Conservation (phyloP, 2,113 vertebrate genomes). For the Machaerirhynchus nigripectus region DNA sequence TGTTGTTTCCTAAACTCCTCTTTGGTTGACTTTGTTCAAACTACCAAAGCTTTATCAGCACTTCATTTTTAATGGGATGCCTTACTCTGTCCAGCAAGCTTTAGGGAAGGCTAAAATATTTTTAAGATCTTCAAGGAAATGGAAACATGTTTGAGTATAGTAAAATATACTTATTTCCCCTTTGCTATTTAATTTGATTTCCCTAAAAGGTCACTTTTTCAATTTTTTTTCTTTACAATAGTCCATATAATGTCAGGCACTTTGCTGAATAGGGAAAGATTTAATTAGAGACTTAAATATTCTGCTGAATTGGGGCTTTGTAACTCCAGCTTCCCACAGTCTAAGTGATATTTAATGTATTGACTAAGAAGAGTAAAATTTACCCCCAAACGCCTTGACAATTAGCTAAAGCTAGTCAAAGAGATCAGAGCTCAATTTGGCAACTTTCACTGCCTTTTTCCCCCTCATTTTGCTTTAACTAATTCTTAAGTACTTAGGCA, state of each 20-base stretch:
- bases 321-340: background rate
- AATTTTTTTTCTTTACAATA: background rate
- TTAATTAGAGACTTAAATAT: slow-evolving; percentile 5
- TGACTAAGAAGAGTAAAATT: background rate
- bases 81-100: background rate
- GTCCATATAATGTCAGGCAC: background rate
- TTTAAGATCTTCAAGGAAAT: background rate
- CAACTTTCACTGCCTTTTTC: background rate
- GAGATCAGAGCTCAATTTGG: background rate
- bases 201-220: background rate
- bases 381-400: background rate
- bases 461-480: background rate
- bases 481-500: background rate
- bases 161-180: background rate
- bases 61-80: background rate
- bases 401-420: background rate
- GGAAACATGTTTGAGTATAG: background rate
- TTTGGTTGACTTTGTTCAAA: background rate
- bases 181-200: background rate
- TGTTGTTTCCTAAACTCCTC: background rate
- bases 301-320: background rate
- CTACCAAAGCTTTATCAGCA: background rate
- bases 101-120: background rate
- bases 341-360: background rate
- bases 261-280: background rate